Evolutionary conservation across 2,888 invertebrate genomes (phyloP), one percentile per base, ranked within the genome.

Genomic region (Lithophane socia): DNA sequence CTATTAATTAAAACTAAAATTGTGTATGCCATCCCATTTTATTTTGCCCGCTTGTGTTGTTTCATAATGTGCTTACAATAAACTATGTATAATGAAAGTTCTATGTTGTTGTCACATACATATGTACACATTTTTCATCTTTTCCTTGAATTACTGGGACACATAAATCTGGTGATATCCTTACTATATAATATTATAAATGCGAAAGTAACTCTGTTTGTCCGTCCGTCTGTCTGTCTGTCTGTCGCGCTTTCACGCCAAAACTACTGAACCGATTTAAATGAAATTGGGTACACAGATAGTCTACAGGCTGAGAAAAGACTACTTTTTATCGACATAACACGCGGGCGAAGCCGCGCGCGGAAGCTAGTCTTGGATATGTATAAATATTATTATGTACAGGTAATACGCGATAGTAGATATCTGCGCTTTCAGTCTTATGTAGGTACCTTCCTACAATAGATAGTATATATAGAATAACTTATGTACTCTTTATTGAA

Each of bases 111-210:
- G 10, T 54, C n/a, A 21, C n/a, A n/a, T 24, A 7, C 24, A 52
- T 52, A 52, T 44, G 5, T 58, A 13, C 13, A 58, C 13, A 24
- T 58, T 24, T 24, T 60, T 60, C 24, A 44, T 21, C 8, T 47
- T 47, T 70, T 73, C 29, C 44, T 73, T 44, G 3, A 56, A 44
- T 54, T 54, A 54, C 24, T 54, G 44, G 44, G 44, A 21, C 29
- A 44, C 16, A 8, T 72, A 44, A 44, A 72, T 72, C 72, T 24
- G 42, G 3, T 12, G 10, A 21, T 54, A 73, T 73, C n/a, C n/a
- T n/a, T n/a, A n/a, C n/a, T n/a, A n/a, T n/a, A n/a, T n/a, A n/a
- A n/a, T n/a, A n/a, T n/a, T n/a, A n/a, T n/a, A n/a, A n/a, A n/a
- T n/a, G n/a, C n/a, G n/a, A n/a, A n/a, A n/a, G n/a, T n/a, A n/a